Evolutionary conservation across 2,113 vertebrate species (phyloP), one percentile per base, ranked within the genome.

Genomic region (Nettapus auritus): DNA sequence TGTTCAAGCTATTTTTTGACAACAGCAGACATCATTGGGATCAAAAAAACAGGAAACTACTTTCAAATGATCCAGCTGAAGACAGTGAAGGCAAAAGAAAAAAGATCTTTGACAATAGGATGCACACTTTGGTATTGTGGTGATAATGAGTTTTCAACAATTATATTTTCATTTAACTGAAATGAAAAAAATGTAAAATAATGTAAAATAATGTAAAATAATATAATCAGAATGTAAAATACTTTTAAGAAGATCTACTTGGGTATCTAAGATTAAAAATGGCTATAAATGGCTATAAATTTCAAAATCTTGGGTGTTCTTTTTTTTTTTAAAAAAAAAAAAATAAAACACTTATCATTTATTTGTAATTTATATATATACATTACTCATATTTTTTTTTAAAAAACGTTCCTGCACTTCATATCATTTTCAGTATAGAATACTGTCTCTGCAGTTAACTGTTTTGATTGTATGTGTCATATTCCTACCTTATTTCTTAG

Each of bases 11-110:
- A 60, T 66, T 80, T 86, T 83, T 31, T 33, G 13, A 48, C 7
- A 57, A 11, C 6, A 69, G 14, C 1, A 8, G 21, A 11, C 0
- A 3, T 21, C 7, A 14, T 4, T 56, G 3, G 48, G 22, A 42
- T 66, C 23, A 82, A 5, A 80, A 93, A 79, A 4, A 9, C 7
- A 68, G 38, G 34, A 90, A 94, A 63, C 8, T 4, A 36, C 4
- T 50, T 52, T 68, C 12, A 28, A 3, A 13, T n/a, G 11, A n/a
- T 28, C 19, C 31, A 57, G 8, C 59, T 68, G 23, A 4, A 74
- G 46, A 63, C 16, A 60, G 11, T 29, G 38, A 48, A 2, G 1
- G 19, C 6, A 7, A 4, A 56, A 80, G 9, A 46, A 48, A 50
- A 70, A 75, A 82, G 7, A 69, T 31, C 11, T 56, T 15, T 60